Base-by-base conservation (phyloP, 2,888 invertebrate genomes). In the Flexamia atlantica region DNA sequence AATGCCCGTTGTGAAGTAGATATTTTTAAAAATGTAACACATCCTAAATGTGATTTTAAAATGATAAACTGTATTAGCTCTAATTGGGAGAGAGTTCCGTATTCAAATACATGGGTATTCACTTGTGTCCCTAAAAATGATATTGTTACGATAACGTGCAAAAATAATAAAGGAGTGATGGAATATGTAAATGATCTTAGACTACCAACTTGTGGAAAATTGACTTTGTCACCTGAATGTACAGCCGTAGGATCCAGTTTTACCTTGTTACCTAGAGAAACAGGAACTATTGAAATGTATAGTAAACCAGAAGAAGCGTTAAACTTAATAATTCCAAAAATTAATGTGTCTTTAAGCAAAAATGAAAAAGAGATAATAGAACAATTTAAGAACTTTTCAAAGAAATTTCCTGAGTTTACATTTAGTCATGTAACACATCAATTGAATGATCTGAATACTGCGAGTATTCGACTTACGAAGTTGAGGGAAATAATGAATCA, bases 111-210 rank as follows among this genome's bases (percentile, higher is more conserved):
- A 46, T 46, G 46, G 46, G 20, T 60, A 10, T 60, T 60, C 14
- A 7, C 60, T 7, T 3, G 5, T 23, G 60, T 60, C 2, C 60
- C 60, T 3, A 25, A 60, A 28, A 60, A 60, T 60, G 60, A 60
- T 28, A 30, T 32, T 10, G 30, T 72, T 9, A 72, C 40, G 2
- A 72, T 36, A 72, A 72, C 32, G 2, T 72, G 72, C 17, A 72
- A 72, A 72, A 72, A 72, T 72, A 72, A 72, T 32, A 72, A 30
- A 30, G 72, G 32, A 32, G n/a, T n/a, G 4, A 72, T 72, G 72
- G 23, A 23, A 28, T 72, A 30, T 72, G 72, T 36, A 72, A 32
- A 1, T 9, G 72, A 72, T n/a, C 32, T 72, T 9, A 72, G 17
- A n/a, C 17, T 72, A 72, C 32, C 23, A 30, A 14, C 72, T 30